Conservation (phyloP, 2,113 vertebrate genomes). For the Merops nubicus region DNA sequence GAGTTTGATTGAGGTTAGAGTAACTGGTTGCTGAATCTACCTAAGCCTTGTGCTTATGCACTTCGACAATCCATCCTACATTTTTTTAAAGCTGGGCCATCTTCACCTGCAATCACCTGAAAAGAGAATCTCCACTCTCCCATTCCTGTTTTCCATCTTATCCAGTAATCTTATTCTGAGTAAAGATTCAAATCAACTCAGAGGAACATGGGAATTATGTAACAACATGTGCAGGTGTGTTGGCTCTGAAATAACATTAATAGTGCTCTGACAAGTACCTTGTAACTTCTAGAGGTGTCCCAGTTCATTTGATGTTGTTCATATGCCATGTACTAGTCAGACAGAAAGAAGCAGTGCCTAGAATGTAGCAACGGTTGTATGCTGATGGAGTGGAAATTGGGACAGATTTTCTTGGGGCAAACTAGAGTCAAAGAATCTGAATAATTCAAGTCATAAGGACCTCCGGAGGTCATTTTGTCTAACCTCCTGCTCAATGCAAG, state of each 20-base stretch:
- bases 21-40: not conserved
- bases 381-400: not conserved
- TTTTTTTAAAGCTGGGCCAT: not conserved
- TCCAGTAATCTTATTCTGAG: not conserved
- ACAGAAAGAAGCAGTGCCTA: not conserved
- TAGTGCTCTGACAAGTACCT: not conserved
- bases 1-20: not conserved
- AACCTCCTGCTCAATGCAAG: not conserved
- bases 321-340: not conserved
- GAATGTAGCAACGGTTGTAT: not conserved
- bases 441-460: not conserved
- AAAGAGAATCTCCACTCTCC: not conserved
- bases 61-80: not conserved
- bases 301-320: not conserved
- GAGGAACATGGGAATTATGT: not conserved
- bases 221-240: not conserved
- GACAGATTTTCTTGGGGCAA: not conserved
- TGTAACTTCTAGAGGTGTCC: not conserved
- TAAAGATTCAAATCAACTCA: not conserved
- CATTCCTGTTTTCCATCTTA: not conserved
- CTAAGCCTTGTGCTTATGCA: fast-evolving
- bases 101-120: not conserved
- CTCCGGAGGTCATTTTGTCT: not conserved
- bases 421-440: not conserved
- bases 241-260: not conserved